Base-by-base conservation (phyloP, 2,888 invertebrate species). In the Glyphotaelius pellucidus region DNA sequence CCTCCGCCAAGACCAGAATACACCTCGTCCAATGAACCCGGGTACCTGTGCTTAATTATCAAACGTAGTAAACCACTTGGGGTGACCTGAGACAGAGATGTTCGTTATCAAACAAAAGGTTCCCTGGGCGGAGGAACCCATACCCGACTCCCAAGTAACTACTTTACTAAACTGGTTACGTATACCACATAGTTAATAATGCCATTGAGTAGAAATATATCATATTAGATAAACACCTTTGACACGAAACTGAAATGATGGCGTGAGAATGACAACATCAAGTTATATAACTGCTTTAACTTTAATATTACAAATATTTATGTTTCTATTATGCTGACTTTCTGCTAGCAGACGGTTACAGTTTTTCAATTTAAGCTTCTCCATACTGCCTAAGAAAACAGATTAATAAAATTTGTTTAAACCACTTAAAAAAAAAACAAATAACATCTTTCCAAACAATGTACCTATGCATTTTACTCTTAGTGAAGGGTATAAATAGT, bases 231-330 rank as follows among this genome's bases (percentile, higher is more conserved):
- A 35, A 83, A 83, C 35, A 83, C 35, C 25, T 32, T 19, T 83
- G 83, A 35, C 25, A 35, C 11, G 35, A 83, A 67, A 9, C 25
- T 35, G 35, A 83, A 83, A 83, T 35, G n/a, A 83, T 83, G 35
- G 35, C 83, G 83, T 83, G 83, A 38, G 83, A 83, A 83, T 83
- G 83, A 83, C 83, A 35, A 38, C 67, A 67, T 35, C n/a, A 35
- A 38, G 83, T 83, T 9, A n/a, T 35, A 25, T 35, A 25, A 83
- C 25, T 83, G 15, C 67, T n/a, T 83, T 11, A 35, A 35, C 83
- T 35, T 83, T 83, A 25, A 83, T 83, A 35, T 35, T 32, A 83
- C 35, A 7, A 83, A 83, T 25, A 67, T 67, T 67, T 67, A 67
- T 67, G 67, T 67, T 67, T 67, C 67, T n/a, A 67, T 67, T 67